Evolutionary conservation across 2,113 vertebrate genomes (phyloP), one percentile per base, ranked within the genome.

Genomic region (Acrocephalus arundinaceus): DNA sequence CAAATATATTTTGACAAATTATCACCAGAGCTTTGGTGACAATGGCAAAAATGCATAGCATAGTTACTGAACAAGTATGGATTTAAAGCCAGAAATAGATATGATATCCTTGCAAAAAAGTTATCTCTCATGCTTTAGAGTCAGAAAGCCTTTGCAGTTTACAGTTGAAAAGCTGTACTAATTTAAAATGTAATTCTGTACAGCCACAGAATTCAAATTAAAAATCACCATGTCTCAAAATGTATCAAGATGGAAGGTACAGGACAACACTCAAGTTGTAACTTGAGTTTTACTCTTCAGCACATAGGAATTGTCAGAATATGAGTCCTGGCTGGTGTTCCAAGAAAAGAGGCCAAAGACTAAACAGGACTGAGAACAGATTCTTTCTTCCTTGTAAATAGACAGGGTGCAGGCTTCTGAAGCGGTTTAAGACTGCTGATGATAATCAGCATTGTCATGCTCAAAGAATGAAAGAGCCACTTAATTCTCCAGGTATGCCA

Each of bases 381-480:
- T 63, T 87, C 37, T 76, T 83, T 95, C 59, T 74, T 92, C 51
- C 49, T 4, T 57, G 11, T 48, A 73, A 94, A 57, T 31, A 94
- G 55, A 74, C 16, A 75, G 19, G 30, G 13, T 80, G 51, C 58
- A 85, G 75, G 75, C 35, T 85, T 51, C 54, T 62, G 68, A 77
- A 81, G 59, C 24, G 84, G 55, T 74, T 85, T 59, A 68, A 93
- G 77, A 58, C 61, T 83, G 71, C 35, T 84, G 79, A 83, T 89
- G 37, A 70, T 84, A 93, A 94, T 88, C 79, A 93, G 11, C 27
- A 37, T 74, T 8, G 1, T 93, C 77, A 92, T 66, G 61, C n/a
- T 84, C 31, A 48, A 95, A 68, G 86, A 93, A 90, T 89, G 90
- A 93, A 27, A 90, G 61, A 90, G n/a, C 83, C 74, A 72, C 39